A percentile compares a stretch with the other conserved stretches of the same genome.
Conservation (phyloP, 2,113 vertebrate species). For the Aegithalos caudatus region DNA sequence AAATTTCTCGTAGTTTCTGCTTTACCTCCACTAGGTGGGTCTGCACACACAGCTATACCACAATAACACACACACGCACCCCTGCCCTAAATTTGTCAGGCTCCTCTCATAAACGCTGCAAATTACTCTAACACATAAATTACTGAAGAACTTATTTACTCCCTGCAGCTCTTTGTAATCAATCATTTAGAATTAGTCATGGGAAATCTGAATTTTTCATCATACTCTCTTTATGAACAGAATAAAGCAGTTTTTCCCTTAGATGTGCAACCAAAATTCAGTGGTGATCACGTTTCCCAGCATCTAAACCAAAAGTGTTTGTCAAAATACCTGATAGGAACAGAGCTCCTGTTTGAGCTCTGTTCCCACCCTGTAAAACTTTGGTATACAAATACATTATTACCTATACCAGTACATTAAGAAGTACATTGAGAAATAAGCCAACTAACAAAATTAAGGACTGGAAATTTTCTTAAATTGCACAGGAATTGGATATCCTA, state of each 20-base stretch:
- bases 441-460: not conserved
- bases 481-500: not conserved
- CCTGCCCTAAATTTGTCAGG: not conserved
- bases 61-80: not conserved
- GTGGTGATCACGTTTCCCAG: not conserved
- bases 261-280: not conserved
- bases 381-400: not conserved
- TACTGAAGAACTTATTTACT: not conserved
- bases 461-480: not conserved
- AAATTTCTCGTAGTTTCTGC: not conserved
- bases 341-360: not conserved
- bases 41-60: conserved; percentile 2
- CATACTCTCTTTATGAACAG: not conserved
- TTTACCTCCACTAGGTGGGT: conserved; percentile 48
- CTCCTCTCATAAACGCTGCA: not conserved
- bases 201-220: not conserved
- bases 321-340: not conserved
- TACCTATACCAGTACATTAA: not conserved
- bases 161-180: not conserved
- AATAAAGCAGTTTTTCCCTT: not conserved
- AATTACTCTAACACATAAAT: not conserved
- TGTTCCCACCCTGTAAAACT: not conserved
- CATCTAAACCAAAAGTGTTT: not conserved
- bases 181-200: not conserved
- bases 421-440: not conserved